Conservation (phyloP, 2,113 vertebrate genomes). For the Alligator mississippiensis region DNA sequence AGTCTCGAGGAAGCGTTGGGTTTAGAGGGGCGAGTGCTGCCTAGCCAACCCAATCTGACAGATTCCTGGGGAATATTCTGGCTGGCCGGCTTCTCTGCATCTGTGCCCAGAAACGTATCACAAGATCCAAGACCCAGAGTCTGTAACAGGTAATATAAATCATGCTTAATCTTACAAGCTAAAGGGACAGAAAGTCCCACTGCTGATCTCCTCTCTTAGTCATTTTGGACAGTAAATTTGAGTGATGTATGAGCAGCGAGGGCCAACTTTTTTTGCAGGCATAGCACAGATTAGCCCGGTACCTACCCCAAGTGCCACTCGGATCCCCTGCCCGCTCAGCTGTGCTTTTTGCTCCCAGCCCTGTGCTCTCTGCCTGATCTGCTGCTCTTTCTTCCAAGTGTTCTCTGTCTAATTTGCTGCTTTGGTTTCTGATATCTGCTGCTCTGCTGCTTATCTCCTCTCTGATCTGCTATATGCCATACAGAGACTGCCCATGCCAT, state of each 20-base stretch:
- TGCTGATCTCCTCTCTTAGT: neutral
- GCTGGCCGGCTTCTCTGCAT: neutral
- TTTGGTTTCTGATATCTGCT: too few relatives aligned
- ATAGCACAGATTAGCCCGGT: too few relatives aligned
- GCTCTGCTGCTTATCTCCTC: too few relatives aligned
- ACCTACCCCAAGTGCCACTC: too few relatives aligned
- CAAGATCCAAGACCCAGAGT: too few relatives aligned
- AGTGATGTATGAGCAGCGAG: too few relatives aligned
- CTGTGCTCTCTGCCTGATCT: fast-evolving
- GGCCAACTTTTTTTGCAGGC: too few relatives aligned
- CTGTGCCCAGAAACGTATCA: neutral
- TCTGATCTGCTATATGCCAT: too few relatives aligned
- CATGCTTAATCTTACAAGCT: neutral
- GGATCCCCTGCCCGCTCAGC: too few relatives aligned
- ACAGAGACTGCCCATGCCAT: too few relatives aligned
- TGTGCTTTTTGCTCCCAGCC: neutral
- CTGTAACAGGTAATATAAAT: neutral
- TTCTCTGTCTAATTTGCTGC: too few relatives aligned
- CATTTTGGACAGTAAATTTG: slow-evolving; percentile 25
- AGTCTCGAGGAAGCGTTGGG: neutral
- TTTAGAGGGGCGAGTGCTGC: fast-evolving
- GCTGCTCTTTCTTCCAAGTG: too few relatives aligned
- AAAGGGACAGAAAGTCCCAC: neutral
- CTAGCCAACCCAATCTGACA: neutral
- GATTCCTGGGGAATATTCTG: neutral